A percentile compares a stretch with the other conserved stretches of the same genome.
These are phyloP conservation scores for Benthosema pterotum DNA, from an alignment of 2,797 vertebrate genomes.

Conservation along the genomic window DNA sequence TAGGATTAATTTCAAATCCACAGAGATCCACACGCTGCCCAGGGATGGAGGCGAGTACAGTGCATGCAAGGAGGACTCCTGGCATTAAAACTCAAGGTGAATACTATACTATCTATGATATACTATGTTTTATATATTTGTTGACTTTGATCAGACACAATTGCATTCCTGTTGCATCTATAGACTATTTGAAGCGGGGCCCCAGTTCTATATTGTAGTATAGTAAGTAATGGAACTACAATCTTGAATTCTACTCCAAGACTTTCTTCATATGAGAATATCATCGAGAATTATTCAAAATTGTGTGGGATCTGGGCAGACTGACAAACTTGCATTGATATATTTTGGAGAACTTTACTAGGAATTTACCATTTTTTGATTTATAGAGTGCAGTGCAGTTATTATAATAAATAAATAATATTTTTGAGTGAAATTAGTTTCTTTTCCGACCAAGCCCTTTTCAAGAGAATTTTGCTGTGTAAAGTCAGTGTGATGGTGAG, in stretches of 20 bases:
- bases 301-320: neutral
- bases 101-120: constrained; percentile 23
- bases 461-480: too few species aligned
- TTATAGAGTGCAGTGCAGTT: neutral
- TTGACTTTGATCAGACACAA: neutral
- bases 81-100: constrained; percentile 49
- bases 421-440: too few species aligned
- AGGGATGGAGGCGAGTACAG: constrained; percentile 66
- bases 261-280: neutral
- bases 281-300: neutral
- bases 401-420: too few species aligned
- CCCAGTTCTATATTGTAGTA: too few species aligned
- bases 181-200: too few species aligned
- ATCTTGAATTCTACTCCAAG: neutral
- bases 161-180: neutral
- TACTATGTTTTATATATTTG: constrained; percentile 4
- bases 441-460: too few species aligned
- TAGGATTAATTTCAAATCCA: constrained; percentile 58
- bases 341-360: constrained; percentile 21
- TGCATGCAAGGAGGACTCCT: constrained; percentile 33
- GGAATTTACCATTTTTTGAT: constrained; percentile 26
- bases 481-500: too few species aligned
- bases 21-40: constrained; percentile 39
- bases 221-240: constrained; percentile 15
- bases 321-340: neutral